phyloP scores from a whole-genome alignment of 1,140 invertebrate genomes.

The Anoplophora glabripennis region DNA sequence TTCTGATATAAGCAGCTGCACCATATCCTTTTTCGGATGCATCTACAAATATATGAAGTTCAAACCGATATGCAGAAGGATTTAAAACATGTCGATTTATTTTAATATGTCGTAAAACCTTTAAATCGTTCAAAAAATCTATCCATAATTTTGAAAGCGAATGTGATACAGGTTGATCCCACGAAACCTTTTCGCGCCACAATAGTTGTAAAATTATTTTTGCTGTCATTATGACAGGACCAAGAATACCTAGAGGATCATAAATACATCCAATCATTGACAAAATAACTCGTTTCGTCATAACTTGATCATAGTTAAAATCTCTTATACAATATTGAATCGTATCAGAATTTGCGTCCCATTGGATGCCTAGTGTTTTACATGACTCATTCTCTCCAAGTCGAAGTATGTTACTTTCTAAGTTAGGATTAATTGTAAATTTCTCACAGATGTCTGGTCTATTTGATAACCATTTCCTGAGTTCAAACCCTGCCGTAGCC shows the following conservation, averaged over 20 bases:
- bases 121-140: neutral
- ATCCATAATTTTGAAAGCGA: neutral
- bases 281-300: too few species aligned
- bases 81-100: slow-evolving; percentile 1
- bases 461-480: slow-evolving; percentile 48
- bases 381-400: too few species aligned
- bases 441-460: neutral
- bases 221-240: slow-evolving; percentile 1
- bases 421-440: too few species aligned
- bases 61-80: neutral
- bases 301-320: too few species aligned
- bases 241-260: slow-evolving; percentile 2
- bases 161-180: slow-evolving; percentile 1
- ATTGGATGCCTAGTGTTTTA: too few species aligned
- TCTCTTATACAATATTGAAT: too few species aligned
- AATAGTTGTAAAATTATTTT: slow-evolving; percentile 7
- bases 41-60: neutral
- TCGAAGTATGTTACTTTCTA: too few species aligned
- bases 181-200: slow-evolving; percentile 2
- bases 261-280: too few species aligned
- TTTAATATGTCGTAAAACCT: neutral
- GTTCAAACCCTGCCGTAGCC: slow-evolving; percentile 30
- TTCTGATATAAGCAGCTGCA: neutral
- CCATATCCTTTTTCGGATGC: neutral
- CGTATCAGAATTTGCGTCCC: too few species aligned